Base-by-base conservation (phyloP, 2,888 invertebrate species). In the Tetrapedia diversipes region DNA sequence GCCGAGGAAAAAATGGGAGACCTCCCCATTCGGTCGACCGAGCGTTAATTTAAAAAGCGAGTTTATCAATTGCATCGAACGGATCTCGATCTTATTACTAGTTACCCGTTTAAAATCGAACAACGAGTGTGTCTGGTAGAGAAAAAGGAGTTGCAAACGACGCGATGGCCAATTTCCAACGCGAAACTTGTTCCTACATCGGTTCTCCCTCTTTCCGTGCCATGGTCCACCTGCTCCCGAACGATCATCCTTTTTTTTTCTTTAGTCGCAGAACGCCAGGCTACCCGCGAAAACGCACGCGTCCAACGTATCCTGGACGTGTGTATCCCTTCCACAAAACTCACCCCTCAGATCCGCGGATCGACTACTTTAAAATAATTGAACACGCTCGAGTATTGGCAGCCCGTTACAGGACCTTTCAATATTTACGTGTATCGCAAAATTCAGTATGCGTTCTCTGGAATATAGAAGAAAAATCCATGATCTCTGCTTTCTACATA, bases 221-320 rank as follows among this genome's bases (percentile, higher is more conserved):
- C 63, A n/a, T 71, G 79, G 69, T 85, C 78, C 86, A 82, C 81
- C 84, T 83, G 83, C 83, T 85, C 82, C 63, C 73, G 72, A 43
- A 39, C 76, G 73, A 73, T 82, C 80, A 60, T 84, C 75, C 70
- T 69, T 82, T 72, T 71, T 60, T 70, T 71, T 68, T 32, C 39
- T 51, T 69, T 60, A 59, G 65, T 37, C 72, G 69, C 72, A 45
- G 63, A 77, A 63, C 70, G 59, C 70, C 63, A 29, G 65, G 47
- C 80, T 83, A 72, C 68, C 78, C 80, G 83, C 75, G 76, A 83
- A 85, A 83, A 77, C 60, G 51, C 61, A 37, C 39, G 37, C 59
- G 19, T 24, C 41, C 63, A 49, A 27, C 60, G 51, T 66, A 61
- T 49, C 39, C 61, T 29, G 47, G 61, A 70, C 72, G 53, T n/a